Conservation (phyloP, 2,797 vertebrate genomes). For the Neoniphon sammara region DNA sequence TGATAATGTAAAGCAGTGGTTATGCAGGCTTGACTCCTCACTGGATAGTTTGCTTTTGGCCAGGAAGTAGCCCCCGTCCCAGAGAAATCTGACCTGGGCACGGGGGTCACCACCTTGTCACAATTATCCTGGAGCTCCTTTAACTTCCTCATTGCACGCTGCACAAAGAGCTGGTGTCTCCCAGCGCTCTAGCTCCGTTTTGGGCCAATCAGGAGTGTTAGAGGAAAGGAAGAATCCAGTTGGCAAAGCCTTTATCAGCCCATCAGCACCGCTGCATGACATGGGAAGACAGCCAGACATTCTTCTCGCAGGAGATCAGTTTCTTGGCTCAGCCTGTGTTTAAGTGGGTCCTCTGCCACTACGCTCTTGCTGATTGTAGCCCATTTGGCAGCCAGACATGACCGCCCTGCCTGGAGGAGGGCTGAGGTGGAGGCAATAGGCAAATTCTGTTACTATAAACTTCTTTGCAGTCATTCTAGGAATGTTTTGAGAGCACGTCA, state of each 20-base stretch:
- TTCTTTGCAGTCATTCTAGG: conserved; percentile 43
- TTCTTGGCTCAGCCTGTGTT: conserved; percentile 70
- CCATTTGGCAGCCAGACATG: conserved; percentile 74
- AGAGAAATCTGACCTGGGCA: conserved; percentile 70
- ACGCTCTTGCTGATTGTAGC: conserved; percentile 70
- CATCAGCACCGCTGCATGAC: conserved; percentile 74
- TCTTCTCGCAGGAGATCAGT: conserved; percentile 70
- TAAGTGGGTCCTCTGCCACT: conserved; percentile 76
- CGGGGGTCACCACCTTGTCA: conserved; percentile 71
- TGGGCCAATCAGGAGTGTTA: conserved; percentile 66
- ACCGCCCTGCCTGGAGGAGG: conserved; percentile 55
- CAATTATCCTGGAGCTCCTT: conserved; percentile 71
- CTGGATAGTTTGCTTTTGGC: conserved; percentile 65
- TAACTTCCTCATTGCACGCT: conserved; percentile 48
- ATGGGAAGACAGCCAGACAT: conserved; percentile 75
- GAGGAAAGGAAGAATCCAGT: conserved; percentile 68
- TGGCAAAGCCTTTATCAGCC: conserved; percentile 75
- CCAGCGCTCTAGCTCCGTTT: conserved; percentile 37
- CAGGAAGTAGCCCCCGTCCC: conserved; percentile 68
- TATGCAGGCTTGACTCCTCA: conserved; percentile 55
- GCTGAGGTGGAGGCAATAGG: conserved; percentile 50
- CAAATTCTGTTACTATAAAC: conserved; percentile 58
- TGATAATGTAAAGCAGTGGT: conserved; percentile 56
- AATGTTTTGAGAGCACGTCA: conserved; percentile 44
- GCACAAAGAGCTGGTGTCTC: conserved; percentile 36